These are phyloP conservation scores for Zoroaster sp. DNA, from an alignment of 53 echinoderm and acorn worm species.

Conservation along the genomic window DNA sequence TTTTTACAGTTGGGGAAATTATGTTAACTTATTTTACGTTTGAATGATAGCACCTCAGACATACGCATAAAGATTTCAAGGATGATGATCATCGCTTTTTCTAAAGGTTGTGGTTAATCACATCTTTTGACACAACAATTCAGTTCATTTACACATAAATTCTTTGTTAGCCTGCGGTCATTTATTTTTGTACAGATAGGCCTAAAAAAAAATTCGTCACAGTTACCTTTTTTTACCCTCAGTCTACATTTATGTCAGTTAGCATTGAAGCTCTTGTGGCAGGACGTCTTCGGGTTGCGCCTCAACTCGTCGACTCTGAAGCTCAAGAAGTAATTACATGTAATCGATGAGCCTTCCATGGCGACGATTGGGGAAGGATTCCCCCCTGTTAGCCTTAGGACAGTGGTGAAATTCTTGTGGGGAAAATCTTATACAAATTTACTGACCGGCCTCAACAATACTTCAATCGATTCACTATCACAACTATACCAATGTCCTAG, in stretches of 20 bases:
- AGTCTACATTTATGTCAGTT: background rate
- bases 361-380: background rate
- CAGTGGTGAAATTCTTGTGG: background rate
- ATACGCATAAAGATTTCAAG: too few species aligned
- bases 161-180: too few species aligned
- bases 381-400: background rate
- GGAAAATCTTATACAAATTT: background rate
- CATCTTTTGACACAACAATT: too few species aligned
- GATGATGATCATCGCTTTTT: too few species aligned
- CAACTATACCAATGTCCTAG: background rate
- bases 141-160: too few species aligned
- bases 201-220: too few species aligned
- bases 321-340: slow-evolving; percentile 17
- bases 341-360: slow-evolving; percentile 17
- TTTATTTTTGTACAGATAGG: too few species aligned
- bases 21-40: too few species aligned
- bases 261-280: background rate
- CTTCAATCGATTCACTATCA: background rate
- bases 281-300: background rate
- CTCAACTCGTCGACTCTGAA: background rate
- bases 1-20: too few species aligned
- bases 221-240: background rate
- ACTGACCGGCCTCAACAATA: background rate
- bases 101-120: too few species aligned
- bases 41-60: too few species aligned